Evolutionary conservation across 1,140 invertebrate genomes (phyloP).

Genomic region (Tachypleus tridentatus): DNA sequence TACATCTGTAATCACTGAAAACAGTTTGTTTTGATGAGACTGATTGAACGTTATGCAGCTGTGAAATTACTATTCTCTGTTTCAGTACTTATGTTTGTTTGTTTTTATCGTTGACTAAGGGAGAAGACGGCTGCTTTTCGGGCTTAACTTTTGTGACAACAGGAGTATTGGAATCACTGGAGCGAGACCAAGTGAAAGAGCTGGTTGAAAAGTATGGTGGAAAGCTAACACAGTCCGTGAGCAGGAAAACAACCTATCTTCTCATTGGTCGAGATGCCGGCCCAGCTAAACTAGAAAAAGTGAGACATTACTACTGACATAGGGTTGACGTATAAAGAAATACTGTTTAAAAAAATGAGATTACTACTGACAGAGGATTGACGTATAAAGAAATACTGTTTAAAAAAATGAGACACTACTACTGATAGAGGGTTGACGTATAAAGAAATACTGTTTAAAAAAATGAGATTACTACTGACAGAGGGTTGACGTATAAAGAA

Average conservation of each 20-base stretch:
- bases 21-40: too few relatives aligned
- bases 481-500: too few relatives aligned
- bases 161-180: slow-evolving; percentile 77
- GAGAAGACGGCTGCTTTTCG: slow-evolving; percentile 55
- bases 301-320: slow-evolving; percentile 19
- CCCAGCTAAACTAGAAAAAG: slow-evolving; percentile 64
- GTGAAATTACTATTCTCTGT: too few relatives aligned
- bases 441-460: too few relatives aligned
- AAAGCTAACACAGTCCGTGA: slow-evolving; percentile 54
- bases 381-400: too few relatives aligned
- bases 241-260: slow-evolving; percentile 68
- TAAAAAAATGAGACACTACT: too few relatives aligned
- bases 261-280: slow-evolving; percentile 73
- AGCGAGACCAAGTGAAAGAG: slow-evolving; percentile 56
- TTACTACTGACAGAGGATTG: too few relatives aligned
- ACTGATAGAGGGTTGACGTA: too few relatives aligned
- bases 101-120: slow-evolving; percentile 37
- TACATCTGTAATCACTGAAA: too few relatives aligned
- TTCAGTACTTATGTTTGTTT: neutral
- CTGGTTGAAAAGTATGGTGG: slow-evolving; percentile 71
- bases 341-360: neutral
- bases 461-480: too few relatives aligned
- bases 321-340: slow-evolving; percentile 3
- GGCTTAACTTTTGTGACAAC: slow-evolving; percentile 70
- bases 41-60: too few relatives aligned